Evolutionary conservation across 2,797 vertebrate genomes (phyloP), one percentile per base, ranked within the genome.

Genomic region (Meda fulgida): DNA sequence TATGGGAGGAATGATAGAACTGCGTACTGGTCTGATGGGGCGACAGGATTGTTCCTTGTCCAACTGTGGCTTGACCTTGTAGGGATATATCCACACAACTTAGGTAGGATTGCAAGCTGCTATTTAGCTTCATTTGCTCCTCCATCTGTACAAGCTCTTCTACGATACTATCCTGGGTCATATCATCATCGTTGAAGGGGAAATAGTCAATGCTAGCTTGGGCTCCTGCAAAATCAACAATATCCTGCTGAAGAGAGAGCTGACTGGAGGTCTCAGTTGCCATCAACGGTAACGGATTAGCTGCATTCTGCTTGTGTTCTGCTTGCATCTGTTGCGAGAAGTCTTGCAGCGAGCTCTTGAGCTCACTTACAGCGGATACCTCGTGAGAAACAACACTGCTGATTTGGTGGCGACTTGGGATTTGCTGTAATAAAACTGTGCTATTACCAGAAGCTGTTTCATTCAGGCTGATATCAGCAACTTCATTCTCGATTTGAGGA

Each of bases 81-180:
- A 98, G 94, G 1, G 96, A 91, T 91, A 98, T 95, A 34, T 97
- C 97, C 16, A 98, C 95, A 80, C 97, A 98, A 87, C 93, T 94
- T 29, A 95, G 66, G 0, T 97, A 99, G 26, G 95, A 88, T 88
- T 97, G 96, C 46, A 96, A 93, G 89, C 93, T 96, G 55, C 85
- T 91, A 92, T 97, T 97, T 92, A 99, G 94, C 75, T 98, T 97
- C 98, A 99, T 99, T 87, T 99, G 98, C 93, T 99, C 97, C 89
- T 99, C 98, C 98, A 99, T 99, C 87, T 99, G 97, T 84, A 99
- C 98, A 14, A 99, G 94, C 91, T 99, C 98, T 92, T 99, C 98
- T 88, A 99, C 98, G 51, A 99, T 99, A 93, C 98, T 99, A 92
- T 99, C 98, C 92, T 99, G 98, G 79, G 98, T 99, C 91, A 99